Evolutionary conservation across 1,140 invertebrate genomes (phyloP).

Genomic region (Formica exsecta): DNA sequence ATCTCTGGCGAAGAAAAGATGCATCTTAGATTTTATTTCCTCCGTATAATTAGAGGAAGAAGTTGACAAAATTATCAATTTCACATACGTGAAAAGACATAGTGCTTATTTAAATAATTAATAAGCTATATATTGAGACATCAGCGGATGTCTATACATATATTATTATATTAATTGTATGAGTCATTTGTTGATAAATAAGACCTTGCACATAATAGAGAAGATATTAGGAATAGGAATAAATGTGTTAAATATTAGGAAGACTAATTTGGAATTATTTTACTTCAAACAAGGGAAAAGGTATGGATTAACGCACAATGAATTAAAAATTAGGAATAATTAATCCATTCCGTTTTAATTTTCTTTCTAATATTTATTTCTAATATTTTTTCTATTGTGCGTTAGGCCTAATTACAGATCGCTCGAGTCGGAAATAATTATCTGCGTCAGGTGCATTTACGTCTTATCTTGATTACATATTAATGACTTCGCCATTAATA

Average conservation of each 20-base stretch:
- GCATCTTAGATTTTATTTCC: neutral
- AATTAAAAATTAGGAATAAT: too few relatives aligned
- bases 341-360: too few relatives aligned
- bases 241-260: too few relatives aligned
- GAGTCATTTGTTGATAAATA: neutral
- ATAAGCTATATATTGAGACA: too few relatives aligned
- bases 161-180: neutral
- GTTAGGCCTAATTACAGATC: neutral
- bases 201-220: too few relatives aligned
- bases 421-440: neutral
- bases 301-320: too few relatives aligned
- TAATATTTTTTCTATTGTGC: too few relatives aligned
- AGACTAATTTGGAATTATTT: too few relatives aligned
- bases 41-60: neutral
- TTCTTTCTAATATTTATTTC: too few relatives aligned
- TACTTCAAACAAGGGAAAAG: too few relatives aligned
- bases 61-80: neutral
- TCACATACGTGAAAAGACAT: neutral
- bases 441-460: neutral
- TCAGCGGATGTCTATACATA: neutral
- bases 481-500: neutral
- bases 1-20: neutral
- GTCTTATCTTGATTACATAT: constrained; percentile 1
- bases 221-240: too few relatives aligned
- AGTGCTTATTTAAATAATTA: neutral